Evolutionary conservation across 2,888 invertebrate genomes (phyloP).

Genomic region (Hylaea fasciaria): DNA sequence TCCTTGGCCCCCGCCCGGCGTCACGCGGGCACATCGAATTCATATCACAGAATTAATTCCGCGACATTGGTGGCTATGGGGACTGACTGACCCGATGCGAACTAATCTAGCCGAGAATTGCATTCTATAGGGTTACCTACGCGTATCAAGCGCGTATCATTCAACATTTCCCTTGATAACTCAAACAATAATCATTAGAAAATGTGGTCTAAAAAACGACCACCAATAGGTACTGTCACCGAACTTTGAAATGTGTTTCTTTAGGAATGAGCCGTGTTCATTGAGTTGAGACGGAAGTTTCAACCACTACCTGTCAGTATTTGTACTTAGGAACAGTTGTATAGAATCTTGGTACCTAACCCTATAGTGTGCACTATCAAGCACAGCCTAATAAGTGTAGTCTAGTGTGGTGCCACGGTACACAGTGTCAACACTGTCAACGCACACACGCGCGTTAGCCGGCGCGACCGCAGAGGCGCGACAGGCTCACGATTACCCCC

Average conservation of each 20-base stretch:
- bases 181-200: neutral
- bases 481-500: slow-evolving; percentile 59
- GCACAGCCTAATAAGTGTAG: too few relatives aligned
- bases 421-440: slow-evolving; percentile 34
- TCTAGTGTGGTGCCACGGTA: too few relatives aligned
- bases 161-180: neutral
- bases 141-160: too few relatives aligned
- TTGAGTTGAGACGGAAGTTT: too few relatives aligned
- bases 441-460: slow-evolving; percentile 51
- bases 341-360: slow-evolving; percentile 1
- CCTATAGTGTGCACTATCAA: slow-evolving; percentile 9
- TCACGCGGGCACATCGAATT: slow-evolving; percentile 26
- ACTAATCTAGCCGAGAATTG: slow-evolving; percentile 11
- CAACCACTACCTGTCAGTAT: too few relatives aligned
- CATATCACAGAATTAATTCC: slow-evolving; percentile 31
- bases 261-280: too few relatives aligned
- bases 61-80: slow-evolving; percentile 12
- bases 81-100: slow-evolving; percentile 2
- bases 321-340: neutral
- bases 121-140: neutral
- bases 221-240: too few relatives aligned
- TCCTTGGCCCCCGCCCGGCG: slow-evolving; percentile 18
- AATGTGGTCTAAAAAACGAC: too few relatives aligned
- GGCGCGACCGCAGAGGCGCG: slow-evolving; percentile 62
- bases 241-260: too few relatives aligned